Evolutionary conservation across 2,888 invertebrate species (phyloP).

Genomic region (Drosophila ustulata): DNA sequence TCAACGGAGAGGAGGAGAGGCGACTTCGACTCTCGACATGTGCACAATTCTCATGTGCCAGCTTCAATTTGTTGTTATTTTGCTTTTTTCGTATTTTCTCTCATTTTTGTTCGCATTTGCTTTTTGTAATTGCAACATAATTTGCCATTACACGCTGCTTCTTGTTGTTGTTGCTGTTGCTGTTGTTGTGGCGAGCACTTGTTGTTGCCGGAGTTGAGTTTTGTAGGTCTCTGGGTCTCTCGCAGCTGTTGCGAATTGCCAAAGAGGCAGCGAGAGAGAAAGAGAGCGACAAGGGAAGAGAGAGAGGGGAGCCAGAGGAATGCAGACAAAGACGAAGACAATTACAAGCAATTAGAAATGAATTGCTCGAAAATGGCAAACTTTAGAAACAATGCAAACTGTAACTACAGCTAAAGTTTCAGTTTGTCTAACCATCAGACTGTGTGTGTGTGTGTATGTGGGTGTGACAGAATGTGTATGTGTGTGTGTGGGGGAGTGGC

Average conservation of each 20-base stretch:
- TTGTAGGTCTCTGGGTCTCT: constrained; percentile 78
- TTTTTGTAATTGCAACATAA: constrained; percentile 80
- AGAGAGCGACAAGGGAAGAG: not conserved
- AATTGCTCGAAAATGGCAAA: constrained; percentile 69
- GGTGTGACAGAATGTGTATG: not conserved
- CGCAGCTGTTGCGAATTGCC: constrained; percentile 66
- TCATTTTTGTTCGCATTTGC: constrained; percentile 58
- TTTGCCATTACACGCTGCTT: constrained; percentile 76
- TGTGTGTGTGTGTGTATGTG: not conserved
- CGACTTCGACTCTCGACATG: constrained; percentile 39
- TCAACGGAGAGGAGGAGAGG: constrained; percentile 25
- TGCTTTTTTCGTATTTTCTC: constrained; percentile 26
- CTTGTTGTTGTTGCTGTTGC: constrained; percentile 41
- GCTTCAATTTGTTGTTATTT: constrained; percentile 39
- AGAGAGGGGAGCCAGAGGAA: not conserved
- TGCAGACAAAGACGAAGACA: constrained; percentile 55
- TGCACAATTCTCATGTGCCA: constrained; percentile 61
- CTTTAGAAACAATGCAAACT: constrained; percentile 63
- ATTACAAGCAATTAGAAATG: constrained; percentile 79
- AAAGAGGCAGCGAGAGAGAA: constrained; percentile 12
- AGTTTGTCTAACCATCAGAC: constrained; percentile 14
- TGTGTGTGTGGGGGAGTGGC: not conserved
- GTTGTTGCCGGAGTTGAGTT: constrained; percentile 53
- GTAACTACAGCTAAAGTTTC: constrained; percentile 54
- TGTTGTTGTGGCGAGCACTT: constrained; percentile 30